Base-by-base conservation (phyloP, 2,113 vertebrate genomes). In the Prinia subflava region DNA sequence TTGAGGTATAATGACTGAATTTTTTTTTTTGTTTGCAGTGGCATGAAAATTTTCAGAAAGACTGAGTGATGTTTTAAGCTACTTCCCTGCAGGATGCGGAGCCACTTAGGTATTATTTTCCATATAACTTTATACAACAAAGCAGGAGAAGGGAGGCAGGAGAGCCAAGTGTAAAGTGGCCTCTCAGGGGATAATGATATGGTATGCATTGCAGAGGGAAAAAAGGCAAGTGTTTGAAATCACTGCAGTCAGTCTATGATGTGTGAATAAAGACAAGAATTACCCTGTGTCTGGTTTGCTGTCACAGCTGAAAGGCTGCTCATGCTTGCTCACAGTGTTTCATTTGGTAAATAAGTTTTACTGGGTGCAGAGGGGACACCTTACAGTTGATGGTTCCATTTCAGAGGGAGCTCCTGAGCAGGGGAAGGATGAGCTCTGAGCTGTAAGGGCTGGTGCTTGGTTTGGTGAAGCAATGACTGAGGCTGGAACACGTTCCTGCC, bases 61-160 rank as follows among this genome's bases (percentile, higher is more conserved):
- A 94, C 75, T 87, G 94, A 97, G 83, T 94, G 95, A 92, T 96
- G 92, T 97, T 97, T 95, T 98, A 97, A 97, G 95, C 92, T 97
- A 97, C 94, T 94, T 96, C 96, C 86, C 96, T 25, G 37, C 93
- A 93, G 97, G 96, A 95, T 86, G 55, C 2, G 5, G 78, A 92
- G 74, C 60, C 86, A 79, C 91, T 97, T 97, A 91, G 86, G 92
- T 91, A 89, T 96, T 96, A 94, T 96, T 97, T 96, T 82, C 77
- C 46, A 39, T 93, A 69, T 81, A 93, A 94, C 96, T 98, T 97
- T 83, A 91, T 94, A 95, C 94, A 96, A 84, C 90, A 94, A 92
- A 97, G 91, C 63, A 68, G 95, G 86, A 95, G 53, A 27, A 46
- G 46, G 50, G 80, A 93, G 80, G 30, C 65, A 91, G 92, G 81